Evolutionary conservation across 2,888 invertebrate species (phyloP), one percentile per base, ranked within the genome.

Genomic region (Drosophila demipolita): DNA sequence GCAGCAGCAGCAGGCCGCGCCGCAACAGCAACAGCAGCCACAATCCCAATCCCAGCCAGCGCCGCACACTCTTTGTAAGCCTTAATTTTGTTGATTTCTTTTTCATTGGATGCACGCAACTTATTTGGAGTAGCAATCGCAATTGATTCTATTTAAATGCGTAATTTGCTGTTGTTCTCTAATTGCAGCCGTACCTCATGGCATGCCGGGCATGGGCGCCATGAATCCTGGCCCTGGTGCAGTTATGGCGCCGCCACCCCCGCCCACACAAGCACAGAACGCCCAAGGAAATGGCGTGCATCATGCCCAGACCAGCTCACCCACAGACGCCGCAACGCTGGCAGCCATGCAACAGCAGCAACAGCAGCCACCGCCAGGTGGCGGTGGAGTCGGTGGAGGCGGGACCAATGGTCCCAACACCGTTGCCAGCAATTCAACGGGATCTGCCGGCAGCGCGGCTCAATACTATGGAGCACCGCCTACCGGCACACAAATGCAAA

Each of bases 1-100:
- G 58, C 68, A 83, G 58, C 77, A 74, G 20, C 84, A 90, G 73
- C 68, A 73, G 61, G 45, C 89, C 85, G 77, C 88, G 75, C 90
- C 91, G 58, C 73, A 81, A 36, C 89, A 81, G 45, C 73, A 78
- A 64, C 82, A 82, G 75, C 83, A 70, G 48, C 49, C 52, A 33
- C 77, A 83, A 63, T 32, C 75, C 73, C 83, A 83, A 76, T 70
- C 87, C 82, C 84, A 89, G 76, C 78, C 87, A 76, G 84, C 84
- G 63, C 57, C 89, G 53, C 84, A 89, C 90, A 83, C 91, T 83
- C 93, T 93, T 91, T 91, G 93, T 93, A 93, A 93, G 93, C 81
- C 67, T 86, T 83, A 69, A 66, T 63, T 73, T 75, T 48, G 3
- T 61, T 69, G 66, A 68, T 65, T 73, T 65, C 53, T 54, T 57